phyloP scores from a whole-genome alignment of 37 sponge, comb jelly and placozoan species.

The Aplysina aerophoba region DNA sequence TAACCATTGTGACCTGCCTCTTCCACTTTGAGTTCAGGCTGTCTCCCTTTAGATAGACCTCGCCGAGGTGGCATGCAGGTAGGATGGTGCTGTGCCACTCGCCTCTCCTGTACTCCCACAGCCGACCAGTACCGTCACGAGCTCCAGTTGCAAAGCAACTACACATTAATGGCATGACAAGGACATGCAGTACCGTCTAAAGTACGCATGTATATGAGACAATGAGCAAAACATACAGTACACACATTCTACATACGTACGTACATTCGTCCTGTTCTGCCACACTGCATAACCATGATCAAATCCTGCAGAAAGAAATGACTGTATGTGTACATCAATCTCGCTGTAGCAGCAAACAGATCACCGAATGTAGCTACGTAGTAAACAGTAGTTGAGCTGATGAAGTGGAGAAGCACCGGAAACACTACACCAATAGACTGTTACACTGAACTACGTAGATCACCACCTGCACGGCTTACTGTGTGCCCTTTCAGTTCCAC shows the following conservation, averaged over 20 bases:
- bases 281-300: conserved; percentile 18
- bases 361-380: too few species aligned
- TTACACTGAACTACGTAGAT: too few species aligned
- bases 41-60: not conserved
- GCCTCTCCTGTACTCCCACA: conserved; percentile 58
- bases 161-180: not conserved
- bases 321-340: not conserved
- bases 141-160: conserved; percentile 81
- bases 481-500: conserved; percentile 75
- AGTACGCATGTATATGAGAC: not conserved
- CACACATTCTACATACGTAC: not conserved
- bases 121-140: conserved; percentile 68
- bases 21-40: conserved; percentile 41
- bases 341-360: too few species aligned
- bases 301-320: not conserved
- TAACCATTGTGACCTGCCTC: conserved; percentile 58
- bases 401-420: too few species aligned
- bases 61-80: conserved; percentile 16
- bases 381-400: too few species aligned
- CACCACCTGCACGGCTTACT: conserved; percentile 53
- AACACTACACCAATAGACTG: too few species aligned
- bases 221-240: not conserved
- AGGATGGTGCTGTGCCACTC: conserved; percentile 53
- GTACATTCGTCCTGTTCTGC: conserved; percentile 22
- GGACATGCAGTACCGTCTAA: too few species aligned